A percentile compares a stretch with the other conserved stretches of the same genome.
phyloP scores from a whole-genome alignment of 2,113 vertebrate species.

The Eurypyga helias region DNA sequence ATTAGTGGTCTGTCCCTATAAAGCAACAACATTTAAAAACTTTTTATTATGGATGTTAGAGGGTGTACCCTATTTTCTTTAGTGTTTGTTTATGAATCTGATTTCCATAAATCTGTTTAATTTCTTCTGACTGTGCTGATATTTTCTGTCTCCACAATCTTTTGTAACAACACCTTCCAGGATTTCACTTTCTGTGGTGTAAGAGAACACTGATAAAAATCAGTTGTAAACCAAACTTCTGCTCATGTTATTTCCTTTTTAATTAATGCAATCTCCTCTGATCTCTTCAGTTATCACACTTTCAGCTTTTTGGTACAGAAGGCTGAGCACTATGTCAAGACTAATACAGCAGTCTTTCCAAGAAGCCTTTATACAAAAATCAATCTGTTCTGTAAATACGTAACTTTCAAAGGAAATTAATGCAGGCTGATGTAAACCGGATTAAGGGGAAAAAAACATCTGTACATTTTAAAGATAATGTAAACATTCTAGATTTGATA shows the following conservation, averaged over 20 bases:
- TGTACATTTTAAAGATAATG: background rate
- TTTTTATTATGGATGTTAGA: background rate
- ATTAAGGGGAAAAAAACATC: background rate
- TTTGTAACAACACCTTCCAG: background rate
- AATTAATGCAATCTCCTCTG: background rate
- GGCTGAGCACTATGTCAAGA: background rate
- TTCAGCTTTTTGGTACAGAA: background rate
- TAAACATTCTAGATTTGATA: background rate
- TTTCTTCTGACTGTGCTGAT: background rate
- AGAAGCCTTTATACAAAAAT: background rate
- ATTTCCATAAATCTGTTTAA: background rate
- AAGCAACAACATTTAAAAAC: background rate
- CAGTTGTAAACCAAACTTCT: background rate
- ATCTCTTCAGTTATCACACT: background rate
- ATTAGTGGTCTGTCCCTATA: background rate
- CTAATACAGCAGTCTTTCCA: background rate
- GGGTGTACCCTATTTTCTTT: background rate
- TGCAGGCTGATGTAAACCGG: background rate
- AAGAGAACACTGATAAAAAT: background rate
- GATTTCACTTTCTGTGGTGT: background rate
- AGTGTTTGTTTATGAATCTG: background rate
- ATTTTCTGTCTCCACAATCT: background rate
- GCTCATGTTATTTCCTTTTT: background rate
- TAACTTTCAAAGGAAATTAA: background rate
- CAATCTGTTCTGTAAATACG: background rate